Evolutionary conservation across 2,797 vertebrate species (phyloP).

Genomic region (Oryzias dopingdopingensis): DNA sequence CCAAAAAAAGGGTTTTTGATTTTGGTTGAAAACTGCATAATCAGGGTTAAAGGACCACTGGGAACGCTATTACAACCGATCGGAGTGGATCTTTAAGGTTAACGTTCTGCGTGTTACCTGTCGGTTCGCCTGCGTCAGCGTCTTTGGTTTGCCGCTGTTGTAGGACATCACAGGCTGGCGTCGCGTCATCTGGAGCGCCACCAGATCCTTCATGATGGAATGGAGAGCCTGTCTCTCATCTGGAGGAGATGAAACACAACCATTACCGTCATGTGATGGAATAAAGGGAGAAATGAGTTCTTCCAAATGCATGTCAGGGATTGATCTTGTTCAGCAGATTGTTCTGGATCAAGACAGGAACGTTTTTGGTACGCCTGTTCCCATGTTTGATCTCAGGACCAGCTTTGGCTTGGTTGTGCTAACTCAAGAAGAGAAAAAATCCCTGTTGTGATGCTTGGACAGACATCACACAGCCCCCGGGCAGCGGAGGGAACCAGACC

Average conservation of each 20-base stretch:
- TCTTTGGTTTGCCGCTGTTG: constrained; percentile 90
- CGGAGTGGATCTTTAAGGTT: no score
- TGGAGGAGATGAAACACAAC: constrained; percentile 54
- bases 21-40: no score
- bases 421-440: constrained; percentile 71
- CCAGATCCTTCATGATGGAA: constrained; percentile 99
- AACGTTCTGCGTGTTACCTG: constrained; percentile 75
- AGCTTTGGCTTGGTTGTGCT: constrained; percentile 58
- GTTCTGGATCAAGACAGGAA: not conserved
- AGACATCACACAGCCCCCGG: constrained; percentile 71
- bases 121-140: constrained; percentile 80
- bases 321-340: no score
- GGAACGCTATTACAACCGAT: no score
- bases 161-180: constrained; percentile 83
- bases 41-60: no score
- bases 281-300: no score
- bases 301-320: no score
- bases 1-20: no score
- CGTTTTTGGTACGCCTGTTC: constrained; percentile 63
- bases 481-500: constrained; percentile 55
- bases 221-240: constrained; percentile 97
- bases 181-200: constrained; percentile 93
- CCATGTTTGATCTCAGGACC: constrained; percentile 75
- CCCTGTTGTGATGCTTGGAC: constrained; percentile 78
- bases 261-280: no score